Evolutionary conservation across 2,113 vertebrate genomes (phyloP).

Genomic region (Periophthalmodon schlosseri): DNA sequence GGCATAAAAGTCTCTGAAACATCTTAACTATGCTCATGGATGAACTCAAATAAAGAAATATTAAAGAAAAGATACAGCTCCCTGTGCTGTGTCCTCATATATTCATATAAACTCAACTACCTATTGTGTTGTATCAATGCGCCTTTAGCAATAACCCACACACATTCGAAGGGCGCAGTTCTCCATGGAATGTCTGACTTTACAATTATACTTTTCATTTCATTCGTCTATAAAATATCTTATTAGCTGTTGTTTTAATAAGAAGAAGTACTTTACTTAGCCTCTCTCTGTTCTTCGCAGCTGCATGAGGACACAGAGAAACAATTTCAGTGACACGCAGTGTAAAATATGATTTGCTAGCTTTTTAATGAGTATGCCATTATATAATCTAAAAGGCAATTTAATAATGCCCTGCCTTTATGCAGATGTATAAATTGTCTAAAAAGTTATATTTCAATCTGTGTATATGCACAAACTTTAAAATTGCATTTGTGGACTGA

Average conservation of each 20-base stretch:
- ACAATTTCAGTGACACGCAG: not conserved
- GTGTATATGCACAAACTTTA: not conserved
- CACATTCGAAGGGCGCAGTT: not conserved
- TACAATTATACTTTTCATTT: not conserved
- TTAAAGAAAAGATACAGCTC: not conserved
- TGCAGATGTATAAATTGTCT: not conserved
- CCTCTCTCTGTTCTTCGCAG: not conserved
- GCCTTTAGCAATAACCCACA: not conserved
- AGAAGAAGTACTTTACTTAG: not conserved
- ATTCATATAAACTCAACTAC: not conserved
- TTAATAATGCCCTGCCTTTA: not conserved
- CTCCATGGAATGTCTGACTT: not conserved
- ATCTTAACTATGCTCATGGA: not conserved
- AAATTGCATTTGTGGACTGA: not conserved
- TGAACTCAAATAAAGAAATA: not conserved
- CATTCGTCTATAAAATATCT: not conserved
- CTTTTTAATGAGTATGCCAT: not conserved
- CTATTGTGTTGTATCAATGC: not conserved
- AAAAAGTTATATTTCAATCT: not conserved
- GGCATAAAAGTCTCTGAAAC: not conserved
- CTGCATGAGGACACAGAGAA: not conserved
- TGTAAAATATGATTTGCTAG: not conserved
- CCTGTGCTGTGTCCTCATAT: not conserved
- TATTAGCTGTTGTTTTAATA: conserved; percentile 1
- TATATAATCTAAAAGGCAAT: not conserved